A percentile compares a stretch with the other conserved stretches of the same genome.
Evolutionary conservation across 2,797 vertebrate species (phyloP).

Genomic region (Phrynocephalus vlangalii): DNA sequence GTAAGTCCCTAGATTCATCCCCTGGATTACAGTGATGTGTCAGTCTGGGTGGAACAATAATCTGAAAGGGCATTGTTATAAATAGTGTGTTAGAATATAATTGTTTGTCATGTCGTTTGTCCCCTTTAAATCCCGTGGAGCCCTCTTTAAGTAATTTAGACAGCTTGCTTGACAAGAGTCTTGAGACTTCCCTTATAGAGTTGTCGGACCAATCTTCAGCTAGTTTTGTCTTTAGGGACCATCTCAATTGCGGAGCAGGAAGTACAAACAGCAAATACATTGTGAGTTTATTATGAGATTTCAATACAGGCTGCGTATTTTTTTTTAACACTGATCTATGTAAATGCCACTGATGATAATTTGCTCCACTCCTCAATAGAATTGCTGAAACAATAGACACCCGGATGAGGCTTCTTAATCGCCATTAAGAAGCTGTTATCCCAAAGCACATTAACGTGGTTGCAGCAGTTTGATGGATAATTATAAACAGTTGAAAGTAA

Average conservation of each 20-base stretch:
- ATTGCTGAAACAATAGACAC: conserved; percentile 63
- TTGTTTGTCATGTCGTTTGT: conserved; percentile 90
- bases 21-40: conserved; percentile 82
- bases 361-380: conserved; percentile 62
- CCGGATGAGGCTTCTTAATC: conserved; percentile 55
- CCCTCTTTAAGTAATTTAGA: conserved; percentile 88
- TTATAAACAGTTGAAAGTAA: conserved; percentile 13
- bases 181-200: conserved; percentile 88
- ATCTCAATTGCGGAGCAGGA: conserved; percentile 75
- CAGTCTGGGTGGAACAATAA: conserved; percentile 84
- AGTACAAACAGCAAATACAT: conserved; percentile 76
- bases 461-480: conserved; percentile 32
- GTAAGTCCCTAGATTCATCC: conserved; percentile 79
- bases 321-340: conserved; percentile 50
- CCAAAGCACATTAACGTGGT: conserved; percentile 8
- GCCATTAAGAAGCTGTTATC: conserved; percentile 54
- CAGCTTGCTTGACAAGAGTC: conserved; percentile 91
- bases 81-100: conserved; percentile 90
- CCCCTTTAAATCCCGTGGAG: conserved; percentile 85
- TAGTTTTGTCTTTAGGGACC: conserved; percentile 78
- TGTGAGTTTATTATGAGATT: conserved; percentile 75
- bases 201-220: conserved; percentile 84
- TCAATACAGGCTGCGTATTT: conserved; percentile 48
- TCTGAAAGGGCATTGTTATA: conserved; percentile 87
- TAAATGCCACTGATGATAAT: conserved; percentile 69